Percentiles rank a stretch among this genome's conserved stretches.
Evolutionary conservation across 2,797 vertebrate species (phyloP).

Genomic region (Crenichthys baileyi): DNA sequence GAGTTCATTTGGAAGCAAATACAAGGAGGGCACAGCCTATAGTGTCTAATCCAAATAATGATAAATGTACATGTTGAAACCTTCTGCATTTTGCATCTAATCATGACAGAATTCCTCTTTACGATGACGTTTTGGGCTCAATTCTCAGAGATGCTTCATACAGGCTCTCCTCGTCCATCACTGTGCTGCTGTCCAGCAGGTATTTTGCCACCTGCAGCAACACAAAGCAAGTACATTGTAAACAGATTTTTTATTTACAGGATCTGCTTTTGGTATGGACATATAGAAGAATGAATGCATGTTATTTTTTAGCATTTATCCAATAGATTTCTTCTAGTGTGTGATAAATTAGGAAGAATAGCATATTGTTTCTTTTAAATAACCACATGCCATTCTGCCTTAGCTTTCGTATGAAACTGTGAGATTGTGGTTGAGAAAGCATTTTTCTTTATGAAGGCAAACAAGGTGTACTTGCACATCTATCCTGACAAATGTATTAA

Average conservation of each 20-base stretch:
- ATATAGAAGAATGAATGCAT: neutral
- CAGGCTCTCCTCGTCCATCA: slow-evolving; percentile 93
- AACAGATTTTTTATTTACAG: neutral
- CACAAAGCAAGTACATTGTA: slow-evolving; percentile 10
- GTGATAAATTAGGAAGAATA: too few relatives aligned
- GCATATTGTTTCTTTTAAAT: too few relatives aligned
- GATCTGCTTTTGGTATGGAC: neutral
- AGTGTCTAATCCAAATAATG: slow-evolving; percentile 76
- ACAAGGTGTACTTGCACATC: neutral
- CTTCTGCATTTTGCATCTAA: slow-evolving; percentile 50
- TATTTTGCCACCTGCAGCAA: slow-evolving; percentile 89
- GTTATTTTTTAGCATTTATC: neutral
- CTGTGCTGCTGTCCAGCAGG: slow-evolving; percentile 87
- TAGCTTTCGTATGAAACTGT: too few relatives aligned
- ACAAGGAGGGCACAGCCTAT: slow-evolving; percentile 77
- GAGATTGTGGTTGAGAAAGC: neutral
- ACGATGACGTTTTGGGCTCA: slow-evolving; percentile 93
- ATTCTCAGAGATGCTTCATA: slow-evolving; percentile 95
- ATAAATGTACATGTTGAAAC: slow-evolving; percentile 83
- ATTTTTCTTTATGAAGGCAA: neutral
- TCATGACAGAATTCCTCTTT: slow-evolving; percentile 67
- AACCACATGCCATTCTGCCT: too few relatives aligned
- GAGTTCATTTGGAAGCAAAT: slow-evolving; percentile 79
- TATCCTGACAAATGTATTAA: neutral
- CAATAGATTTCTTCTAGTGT: neutral